These are phyloP conservation scores for Cryptotis parvus DNA, from an alignment of 2,113 vertebrate species.

Conservation along the genomic window DNA sequence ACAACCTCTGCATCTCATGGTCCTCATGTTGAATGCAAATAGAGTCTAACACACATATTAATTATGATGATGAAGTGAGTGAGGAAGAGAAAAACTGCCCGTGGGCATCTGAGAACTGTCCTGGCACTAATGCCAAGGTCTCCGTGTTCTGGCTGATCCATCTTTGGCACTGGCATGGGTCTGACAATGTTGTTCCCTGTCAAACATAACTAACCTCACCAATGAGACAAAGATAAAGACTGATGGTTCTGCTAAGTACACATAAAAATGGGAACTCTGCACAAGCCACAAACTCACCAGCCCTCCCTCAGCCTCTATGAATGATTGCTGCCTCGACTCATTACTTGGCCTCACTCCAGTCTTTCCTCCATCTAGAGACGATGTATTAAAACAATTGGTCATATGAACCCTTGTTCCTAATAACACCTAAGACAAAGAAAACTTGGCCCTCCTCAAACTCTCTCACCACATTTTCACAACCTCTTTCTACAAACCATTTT, in stretches of 20 bases:
- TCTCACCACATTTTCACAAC: background rate
- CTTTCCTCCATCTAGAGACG: background rate
- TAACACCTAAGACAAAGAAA: background rate
- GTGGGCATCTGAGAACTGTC: background rate
- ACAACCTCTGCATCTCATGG: background rate
- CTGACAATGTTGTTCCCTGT: background rate
- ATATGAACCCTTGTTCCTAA: background rate
- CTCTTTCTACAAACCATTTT: too few species aligned
- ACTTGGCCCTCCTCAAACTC: background rate
- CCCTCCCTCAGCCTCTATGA: background rate
- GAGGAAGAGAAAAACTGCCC: background rate
- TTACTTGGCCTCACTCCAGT: background rate
- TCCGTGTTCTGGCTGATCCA: background rate
- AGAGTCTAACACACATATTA: background rate
- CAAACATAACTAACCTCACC: background rate
- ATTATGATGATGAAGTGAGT: background rate
- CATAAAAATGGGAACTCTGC: background rate
- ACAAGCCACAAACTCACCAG: conserved; percentile 34
- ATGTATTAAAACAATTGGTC: background rate
- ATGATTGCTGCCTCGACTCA: background rate
- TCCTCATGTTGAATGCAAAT: background rate
- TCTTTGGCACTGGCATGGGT: too few species aligned
- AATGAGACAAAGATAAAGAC: background rate
- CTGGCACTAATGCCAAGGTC: background rate
- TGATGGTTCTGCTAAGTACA: background rate